These are phyloP conservation scores for Rhabdomys pumilio DNA, from an alignment of 2,797 vertebrate genomes.

Conservation along the genomic window DNA sequence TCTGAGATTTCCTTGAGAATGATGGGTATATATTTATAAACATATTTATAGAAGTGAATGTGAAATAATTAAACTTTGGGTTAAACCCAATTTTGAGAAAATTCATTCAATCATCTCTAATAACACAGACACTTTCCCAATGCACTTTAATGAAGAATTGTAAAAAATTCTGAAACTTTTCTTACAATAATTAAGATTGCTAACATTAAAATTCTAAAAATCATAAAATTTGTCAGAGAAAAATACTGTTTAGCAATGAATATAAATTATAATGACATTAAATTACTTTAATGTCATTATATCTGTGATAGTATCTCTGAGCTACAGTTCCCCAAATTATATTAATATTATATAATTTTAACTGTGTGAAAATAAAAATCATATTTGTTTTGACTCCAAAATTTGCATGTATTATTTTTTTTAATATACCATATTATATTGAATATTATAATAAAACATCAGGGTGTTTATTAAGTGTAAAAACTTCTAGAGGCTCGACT, in stretches of 20 bases:
- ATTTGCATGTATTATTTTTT: neutral
- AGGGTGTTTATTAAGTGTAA: neutral
- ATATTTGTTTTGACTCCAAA: neutral
- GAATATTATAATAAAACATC: slow-evolving; percentile 1
- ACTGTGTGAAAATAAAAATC: neutral
- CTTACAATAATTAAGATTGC: neutral
- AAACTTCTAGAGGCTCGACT: neutral
- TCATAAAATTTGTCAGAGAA: neutral
- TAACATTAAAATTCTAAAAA: neutral
- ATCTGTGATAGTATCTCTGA: neutral
- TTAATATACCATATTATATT: neutral
- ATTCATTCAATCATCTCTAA: slow-evolving; percentile 38
- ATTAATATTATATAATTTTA: slow-evolving; percentile 23
- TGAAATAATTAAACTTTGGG: neutral
- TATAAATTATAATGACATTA: slow-evolving; percentile 24
- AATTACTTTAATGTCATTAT: slow-evolving; percentile 5
- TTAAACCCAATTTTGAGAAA: slow-evolving; percentile 21
- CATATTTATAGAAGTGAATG: neutral
- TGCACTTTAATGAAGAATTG: neutral
- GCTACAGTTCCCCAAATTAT: neutral
- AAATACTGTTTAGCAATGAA: neutral
- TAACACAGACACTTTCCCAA: neutral
- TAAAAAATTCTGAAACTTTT: neutral
- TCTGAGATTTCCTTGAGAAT: slow-evolving; percentile 18
- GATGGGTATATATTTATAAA: slow-evolving; percentile 44